phyloP scores from a whole-genome alignment of 2,113 vertebrate species.

The Haemorhous mexicanus region DNA sequence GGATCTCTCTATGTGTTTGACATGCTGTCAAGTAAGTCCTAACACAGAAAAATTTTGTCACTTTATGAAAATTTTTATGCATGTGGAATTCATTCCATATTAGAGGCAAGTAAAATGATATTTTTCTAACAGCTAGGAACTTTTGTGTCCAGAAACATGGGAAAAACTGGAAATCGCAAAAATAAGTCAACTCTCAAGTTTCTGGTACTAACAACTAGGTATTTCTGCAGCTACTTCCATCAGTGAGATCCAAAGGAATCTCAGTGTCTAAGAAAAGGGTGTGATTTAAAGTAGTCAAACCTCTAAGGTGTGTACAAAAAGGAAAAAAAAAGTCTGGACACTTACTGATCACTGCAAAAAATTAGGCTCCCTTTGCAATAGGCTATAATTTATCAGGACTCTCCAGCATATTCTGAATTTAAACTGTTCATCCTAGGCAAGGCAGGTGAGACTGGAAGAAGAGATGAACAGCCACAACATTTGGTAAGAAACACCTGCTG shows the following conservation, averaged over 20 bases:
- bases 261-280: neutral
- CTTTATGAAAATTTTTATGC: neutral
- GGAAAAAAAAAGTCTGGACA: neutral
- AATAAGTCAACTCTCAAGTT: neutral
- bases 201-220: neutral
- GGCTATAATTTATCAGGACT: neutral
- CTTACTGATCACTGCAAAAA: neutral
- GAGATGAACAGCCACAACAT: neutral
- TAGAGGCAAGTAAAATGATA: neutral
- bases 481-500: conserved; percentile 25
- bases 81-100: neutral
- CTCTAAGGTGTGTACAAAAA: neutral
- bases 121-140: neutral
- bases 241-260: neutral
- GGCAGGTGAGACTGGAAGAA: neutral
- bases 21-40: neutral
- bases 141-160: neutral
- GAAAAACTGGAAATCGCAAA: neutral
- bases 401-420: neutral
- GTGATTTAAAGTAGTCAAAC: neutral
- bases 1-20: neutral
- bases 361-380: neutral
- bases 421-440: neutral
- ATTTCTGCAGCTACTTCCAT: neutral
- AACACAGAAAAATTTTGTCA: neutral